Base-by-base conservation (phyloP, 1,140 invertebrate species). In the Leptinotarsa lineolata region DNA sequence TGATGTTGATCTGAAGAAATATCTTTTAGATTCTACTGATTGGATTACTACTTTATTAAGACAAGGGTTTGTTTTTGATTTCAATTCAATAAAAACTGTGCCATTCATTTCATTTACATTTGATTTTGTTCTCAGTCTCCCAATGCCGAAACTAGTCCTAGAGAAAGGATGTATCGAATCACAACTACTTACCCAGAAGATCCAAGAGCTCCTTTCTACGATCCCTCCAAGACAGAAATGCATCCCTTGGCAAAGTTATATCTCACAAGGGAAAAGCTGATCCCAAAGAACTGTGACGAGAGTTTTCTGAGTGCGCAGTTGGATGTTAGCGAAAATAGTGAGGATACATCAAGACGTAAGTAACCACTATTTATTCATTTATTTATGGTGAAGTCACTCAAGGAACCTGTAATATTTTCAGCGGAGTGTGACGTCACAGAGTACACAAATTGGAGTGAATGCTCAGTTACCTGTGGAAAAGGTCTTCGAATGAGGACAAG, bases 171-270 rank as follows among this genome's bases (percentile, higher is more conserved):
- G 87, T 91, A 91, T 76, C 89, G 90, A 24, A 97, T 99, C 70
- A 97, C 94, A 0, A 92, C 92, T 2, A 92, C 90, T 77, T 94
- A 92, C 83, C 95, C 95, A 0, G 94, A 94, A 82, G 92, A 98
- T 85, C 91, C 92, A 0, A 88, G 93, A 72, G 93, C 95, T 0
- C 97, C 97, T 0, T 99, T 99, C 85, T 98, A 95, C 84, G 92
- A 96, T 79, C 89, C 92, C 0, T 85, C 85, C 0, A 91, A 90
- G 1, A 85, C 87, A 21, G 89, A 91, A 54, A 94, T 98, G 87
- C 88, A 89, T 58, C 95, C 97, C 0, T 85, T 99, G 78, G 97
- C 95, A 3, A 88, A 89, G 75, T 83, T 91, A 44, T 92, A 92
- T 77, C 83, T 96, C 48, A 89, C 88, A 3, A 84, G 93, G 8